Percentiles rank a stretch among this genome's conserved stretches.
Evolutionary conservation across 2,113 vertebrate species (phyloP).

Genomic region (Cavia porcellus): DNA sequence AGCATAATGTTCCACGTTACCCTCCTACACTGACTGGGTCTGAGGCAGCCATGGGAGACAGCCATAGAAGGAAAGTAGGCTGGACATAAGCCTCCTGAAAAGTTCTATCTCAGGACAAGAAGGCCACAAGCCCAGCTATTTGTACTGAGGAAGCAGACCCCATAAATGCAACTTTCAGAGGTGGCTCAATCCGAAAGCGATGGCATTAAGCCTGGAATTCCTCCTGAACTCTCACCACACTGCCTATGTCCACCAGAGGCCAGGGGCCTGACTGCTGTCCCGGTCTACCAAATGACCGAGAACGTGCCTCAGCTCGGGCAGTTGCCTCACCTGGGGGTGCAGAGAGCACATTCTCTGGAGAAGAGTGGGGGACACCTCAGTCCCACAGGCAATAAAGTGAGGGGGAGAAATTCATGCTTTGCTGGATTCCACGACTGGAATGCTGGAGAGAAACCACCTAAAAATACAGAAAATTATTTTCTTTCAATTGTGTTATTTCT

Average conservation of each 20-base stretch:
- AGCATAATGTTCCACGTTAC: too few species aligned
- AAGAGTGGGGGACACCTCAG: not conserved
- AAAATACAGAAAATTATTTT: not conserved
- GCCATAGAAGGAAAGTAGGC: not conserved
- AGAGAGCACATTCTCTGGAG: not conserved
- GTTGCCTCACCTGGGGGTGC: not conserved
- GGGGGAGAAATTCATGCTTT: not conserved
- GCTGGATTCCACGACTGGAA: not conserved
- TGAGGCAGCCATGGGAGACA: not conserved
- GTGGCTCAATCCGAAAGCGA: not conserved
- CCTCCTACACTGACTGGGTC: not conserved
- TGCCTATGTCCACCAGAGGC: not conserved
- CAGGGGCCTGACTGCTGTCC: not conserved
- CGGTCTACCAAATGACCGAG: not conserved
- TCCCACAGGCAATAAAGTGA: not conserved
- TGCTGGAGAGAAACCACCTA: not conserved
- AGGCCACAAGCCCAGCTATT: not conserved
- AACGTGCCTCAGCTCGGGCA: fast-evolving
- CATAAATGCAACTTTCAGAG: not conserved
- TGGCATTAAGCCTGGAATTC: too few species aligned
- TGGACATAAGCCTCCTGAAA: not conserved
- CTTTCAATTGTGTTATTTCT: not conserved
- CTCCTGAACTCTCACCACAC: too few species aligned
- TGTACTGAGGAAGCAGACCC: not conserved
- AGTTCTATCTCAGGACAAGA: not conserved